Percentiles rank a stretch among this genome's conserved stretches.
Evolutionary conservation across 2,888 invertebrate genomes (phyloP).

Genomic region (Sympetrum striolatum): DNA sequence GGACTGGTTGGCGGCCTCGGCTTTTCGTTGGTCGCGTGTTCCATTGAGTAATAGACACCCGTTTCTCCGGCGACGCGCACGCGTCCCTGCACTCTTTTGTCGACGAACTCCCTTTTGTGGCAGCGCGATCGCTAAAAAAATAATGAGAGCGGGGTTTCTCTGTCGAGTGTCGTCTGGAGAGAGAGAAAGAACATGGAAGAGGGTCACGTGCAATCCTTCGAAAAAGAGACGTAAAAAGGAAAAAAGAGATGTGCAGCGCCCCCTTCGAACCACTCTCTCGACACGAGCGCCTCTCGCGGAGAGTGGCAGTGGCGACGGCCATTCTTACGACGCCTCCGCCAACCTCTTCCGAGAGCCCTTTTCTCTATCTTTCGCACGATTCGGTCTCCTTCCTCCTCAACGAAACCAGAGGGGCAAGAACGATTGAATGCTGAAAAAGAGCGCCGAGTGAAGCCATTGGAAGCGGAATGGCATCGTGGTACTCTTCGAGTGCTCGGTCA

Average conservation of each 20-base stretch:
- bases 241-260: not conserved
- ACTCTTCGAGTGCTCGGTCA: too few species aligned
- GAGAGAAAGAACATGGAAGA: not conserved
- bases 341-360: too few species aligned
- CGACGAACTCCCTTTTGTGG: not conserved
- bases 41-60: not conserved
- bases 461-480: too few species aligned
- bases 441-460: too few species aligned
- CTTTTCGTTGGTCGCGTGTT: not conserved
- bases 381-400: too few species aligned
- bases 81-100: not conserved
- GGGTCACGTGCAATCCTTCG: not conserved
- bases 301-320: too few species aligned
- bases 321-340: too few species aligned
- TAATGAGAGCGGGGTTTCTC: not conserved
- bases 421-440: too few species aligned
- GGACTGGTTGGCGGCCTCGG: not conserved
- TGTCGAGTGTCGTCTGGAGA: not conserved
- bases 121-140: not conserved
- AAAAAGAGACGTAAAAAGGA: not conserved
- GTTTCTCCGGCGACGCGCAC: not conserved
- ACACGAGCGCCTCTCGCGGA: too few species aligned
- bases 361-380: too few species aligned
- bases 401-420: too few species aligned
- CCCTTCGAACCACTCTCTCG: not conserved